Percentiles rank a stretch among this genome's conserved stretches.
Evolutionary conservation across 2,797 vertebrate genomes (phyloP).

Genomic region (Anisognathus igniventris): DNA sequence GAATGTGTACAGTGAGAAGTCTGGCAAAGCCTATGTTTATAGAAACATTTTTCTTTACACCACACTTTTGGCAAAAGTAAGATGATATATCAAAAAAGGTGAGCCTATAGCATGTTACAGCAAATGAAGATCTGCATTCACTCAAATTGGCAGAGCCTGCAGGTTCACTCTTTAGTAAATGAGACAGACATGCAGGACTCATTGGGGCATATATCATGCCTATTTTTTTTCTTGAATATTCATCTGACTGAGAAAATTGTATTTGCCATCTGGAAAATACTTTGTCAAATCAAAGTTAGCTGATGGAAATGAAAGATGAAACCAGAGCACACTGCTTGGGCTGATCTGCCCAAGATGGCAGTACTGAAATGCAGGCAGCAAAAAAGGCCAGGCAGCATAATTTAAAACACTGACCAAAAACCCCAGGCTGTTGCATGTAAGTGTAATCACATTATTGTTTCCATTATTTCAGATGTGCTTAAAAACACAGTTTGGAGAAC

Average conservation of each 20-base stretch:
- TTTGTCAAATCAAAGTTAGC: not conserved
- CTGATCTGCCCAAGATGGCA: not conserved
- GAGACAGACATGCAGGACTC: not conserved
- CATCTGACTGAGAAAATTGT: not conserved
- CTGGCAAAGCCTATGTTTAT: not conserved
- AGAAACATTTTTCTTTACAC: not conserved
- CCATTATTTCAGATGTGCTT: not conserved
- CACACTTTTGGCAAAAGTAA: not conserved
- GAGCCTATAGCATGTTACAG: not conserved
- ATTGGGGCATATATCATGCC: not conserved
- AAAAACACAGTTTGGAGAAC: not conserved
- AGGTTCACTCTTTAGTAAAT: not conserved
- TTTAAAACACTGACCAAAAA: not conserved
- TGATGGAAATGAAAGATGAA: not conserved
- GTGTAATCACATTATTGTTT: not conserved
- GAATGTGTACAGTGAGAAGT: not conserved
- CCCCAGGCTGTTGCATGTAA: not conserved
- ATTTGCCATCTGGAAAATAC: conserved; percentile 4
- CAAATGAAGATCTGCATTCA: not conserved
- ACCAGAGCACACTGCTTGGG: not conserved
- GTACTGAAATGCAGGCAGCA: not conserved
- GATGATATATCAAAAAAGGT: not conserved
- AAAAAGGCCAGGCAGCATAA: not conserved
- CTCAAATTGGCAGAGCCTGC: not conserved
- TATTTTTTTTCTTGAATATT: not conserved